Evolutionary conservation across 2,888 invertebrate genomes (phyloP).

Genomic region (Philopedon plagiatum): DNA sequence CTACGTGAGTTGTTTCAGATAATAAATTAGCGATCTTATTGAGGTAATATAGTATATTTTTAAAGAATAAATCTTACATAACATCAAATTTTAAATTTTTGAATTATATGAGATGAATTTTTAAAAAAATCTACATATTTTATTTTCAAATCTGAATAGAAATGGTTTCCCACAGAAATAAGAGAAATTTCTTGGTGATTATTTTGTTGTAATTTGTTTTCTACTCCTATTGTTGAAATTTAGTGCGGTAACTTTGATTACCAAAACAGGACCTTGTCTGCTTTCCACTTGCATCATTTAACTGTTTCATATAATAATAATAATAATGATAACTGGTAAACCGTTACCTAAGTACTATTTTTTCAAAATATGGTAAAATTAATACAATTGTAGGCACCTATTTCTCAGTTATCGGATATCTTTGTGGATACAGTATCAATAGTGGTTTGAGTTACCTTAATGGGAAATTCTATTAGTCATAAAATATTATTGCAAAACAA

Average conservation of each 20-base stretch:
- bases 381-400: too few relatives aligned
- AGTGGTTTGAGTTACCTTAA: conserved; percentile 38
- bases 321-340: too few relatives aligned
- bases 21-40: too few relatives aligned
- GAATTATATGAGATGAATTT: too few relatives aligned
- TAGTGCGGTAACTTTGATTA: conserved; percentile 23
- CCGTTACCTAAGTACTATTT: too few relatives aligned
- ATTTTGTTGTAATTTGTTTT: background rate
- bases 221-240: conserved; percentile 5
- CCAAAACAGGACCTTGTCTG: conserved; percentile 29
- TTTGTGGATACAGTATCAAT: conserved; percentile 19
- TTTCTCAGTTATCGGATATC: conserved; percentile 15
- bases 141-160: too few relatives aligned
- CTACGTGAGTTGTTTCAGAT: too few relatives aligned
- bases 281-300: conserved; percentile 38
- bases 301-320: conserved; percentile 15
- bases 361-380: too few relatives aligned
- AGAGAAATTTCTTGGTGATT: background rate
- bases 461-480: conserved; percentile 21
- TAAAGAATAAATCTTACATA: too few relatives aligned
- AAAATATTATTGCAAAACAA: conserved; percentile 25
- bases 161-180: background rate
- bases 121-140: too few relatives aligned
- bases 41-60: too few relatives aligned
- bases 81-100: too few relatives aligned